Percentiles rank a stretch among this genome's conserved stretches.
Evolutionary conservation across 1,140 invertebrate genomes (phyloP).

Genomic region (Stegodyphus dumicola): DNA sequence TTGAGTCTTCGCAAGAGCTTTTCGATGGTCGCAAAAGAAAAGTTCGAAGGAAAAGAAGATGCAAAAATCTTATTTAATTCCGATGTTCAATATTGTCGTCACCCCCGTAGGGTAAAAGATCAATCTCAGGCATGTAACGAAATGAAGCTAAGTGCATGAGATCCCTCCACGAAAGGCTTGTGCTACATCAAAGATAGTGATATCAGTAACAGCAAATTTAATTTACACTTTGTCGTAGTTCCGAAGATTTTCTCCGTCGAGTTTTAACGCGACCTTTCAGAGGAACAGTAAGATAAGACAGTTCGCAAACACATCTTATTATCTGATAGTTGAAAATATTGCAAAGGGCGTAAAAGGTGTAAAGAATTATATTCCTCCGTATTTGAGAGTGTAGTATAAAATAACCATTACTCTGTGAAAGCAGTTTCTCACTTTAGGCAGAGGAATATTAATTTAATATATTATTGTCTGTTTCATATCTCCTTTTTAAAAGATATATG

Average conservation of each 20-base stretch:
- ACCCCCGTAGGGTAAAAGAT: constrained; percentile 33
- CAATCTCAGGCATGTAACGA: constrained; percentile 51
- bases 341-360: too few species aligned
- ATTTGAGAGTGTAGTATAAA: too few species aligned
- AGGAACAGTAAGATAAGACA: not conserved
- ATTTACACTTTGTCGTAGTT: constrained; percentile 35
- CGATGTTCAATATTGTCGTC: constrained; percentile 51
- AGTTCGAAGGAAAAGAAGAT: constrained; percentile 11
- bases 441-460: too few species aligned
- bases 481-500: too few species aligned
- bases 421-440: too few species aligned
- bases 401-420: too few species aligned
- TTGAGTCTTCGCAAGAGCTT: not conserved
- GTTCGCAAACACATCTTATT: too few species aligned
- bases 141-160: constrained; percentile 47
- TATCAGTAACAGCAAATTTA: constrained; percentile 50
- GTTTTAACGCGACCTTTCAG: not conserved
- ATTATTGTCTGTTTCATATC: too few species aligned
- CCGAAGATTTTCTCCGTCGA: too few species aligned
- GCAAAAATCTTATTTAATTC: constrained; percentile 43
- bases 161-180: constrained; percentile 14
- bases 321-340: too few species aligned
- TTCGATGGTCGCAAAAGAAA: not conserved
- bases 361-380: too few species aligned
- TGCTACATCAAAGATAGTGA: constrained; percentile 55